Base-by-base conservation (phyloP, 2,797 vertebrate species). In the Gymnothorax javanicus region DNA sequence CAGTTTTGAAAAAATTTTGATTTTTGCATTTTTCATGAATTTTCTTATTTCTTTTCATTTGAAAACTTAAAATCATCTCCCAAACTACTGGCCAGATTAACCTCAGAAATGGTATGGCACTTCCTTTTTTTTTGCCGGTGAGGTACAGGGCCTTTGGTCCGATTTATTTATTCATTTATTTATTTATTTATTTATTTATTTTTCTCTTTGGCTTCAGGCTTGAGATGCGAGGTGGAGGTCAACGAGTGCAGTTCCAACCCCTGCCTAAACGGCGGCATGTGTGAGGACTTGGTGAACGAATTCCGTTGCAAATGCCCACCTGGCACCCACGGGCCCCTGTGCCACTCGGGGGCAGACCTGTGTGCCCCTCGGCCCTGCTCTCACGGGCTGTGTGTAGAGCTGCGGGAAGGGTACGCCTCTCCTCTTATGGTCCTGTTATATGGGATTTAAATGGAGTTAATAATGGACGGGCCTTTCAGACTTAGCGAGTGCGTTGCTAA, bases 201-300 rank as follows among this genome's bases (percentile, higher is more conserved):
- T 15, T 2, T 13, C 5, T 52, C 27, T 43, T 33, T 67, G 54
- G 1, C 54, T 12, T 15, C 9, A 99, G 98, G 98, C 43, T 91
- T 90, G 0, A 96, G 96, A 62, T 99, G 98, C 59, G 95, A 96
- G 0, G 87, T 94, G 73, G 96, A 98, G 85, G 97, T 99, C 8
- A 94, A 99, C 2, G 98, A 99, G 89, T 99, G 98, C 89, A 88
- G 89, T 50, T 98, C 98, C 84, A 97, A 92, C 89, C 98, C 98
- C 0, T 99, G 98, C 87, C 95, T 97, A 88, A 98, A 96, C 6
- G 97, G 97, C 0, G 98, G 97, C 0, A 97, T 96, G 0, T 99
- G 98, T 8, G 7, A 94, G 43, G 96, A 99, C 6, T 95, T 96
- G 84, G 90, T 97, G 84, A 98, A 98, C 0, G 94, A 95, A 7